Conservation (phyloP, 2,888 invertebrate genomes). For the Eupeodes latifasciatus region DNA sequence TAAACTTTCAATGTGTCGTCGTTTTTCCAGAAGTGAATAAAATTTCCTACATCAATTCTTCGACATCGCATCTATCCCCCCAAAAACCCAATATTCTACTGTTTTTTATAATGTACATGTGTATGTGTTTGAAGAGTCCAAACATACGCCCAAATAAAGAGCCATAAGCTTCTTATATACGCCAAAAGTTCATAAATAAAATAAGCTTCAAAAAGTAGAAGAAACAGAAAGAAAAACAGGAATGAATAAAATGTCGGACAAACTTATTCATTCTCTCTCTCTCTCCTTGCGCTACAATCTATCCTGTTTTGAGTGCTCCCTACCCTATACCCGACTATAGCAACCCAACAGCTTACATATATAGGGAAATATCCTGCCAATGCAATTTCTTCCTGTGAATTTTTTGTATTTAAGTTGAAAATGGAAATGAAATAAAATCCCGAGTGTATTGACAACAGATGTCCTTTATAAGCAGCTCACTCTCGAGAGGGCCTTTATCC, state of each 20-base stretch:
- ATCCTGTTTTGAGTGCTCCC: background rate
- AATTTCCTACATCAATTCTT: constrained; percentile 63
- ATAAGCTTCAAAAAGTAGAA: constrained; percentile 1
- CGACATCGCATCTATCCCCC: constrained; percentile 26
- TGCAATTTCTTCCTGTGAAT: constrained; percentile 53
- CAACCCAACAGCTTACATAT: background rate
- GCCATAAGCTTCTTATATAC: constrained; percentile 64
- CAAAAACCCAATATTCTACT: background rate
- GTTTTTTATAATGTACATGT: background rate
- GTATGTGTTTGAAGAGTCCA: background rate
- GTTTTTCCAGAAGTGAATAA: constrained; percentile 66
- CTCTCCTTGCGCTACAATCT: too few species aligned
- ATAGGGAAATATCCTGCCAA: constrained; percentile 56
- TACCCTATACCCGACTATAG: background rate
- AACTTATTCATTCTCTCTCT: constrained; percentile 36
- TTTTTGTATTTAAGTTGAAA: constrained; percentile 44
- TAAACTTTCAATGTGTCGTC: constrained; percentile 72
- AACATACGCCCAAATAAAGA: constrained; percentile 54
- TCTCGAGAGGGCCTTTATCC: background rate
- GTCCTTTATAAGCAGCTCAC: constrained; percentile 10
- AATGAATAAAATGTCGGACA: constrained; percentile 49
- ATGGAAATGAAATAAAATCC: constrained; percentile 44
- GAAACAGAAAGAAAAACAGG: background rate
- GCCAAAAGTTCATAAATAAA: constrained; percentile 54
- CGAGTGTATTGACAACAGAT: constrained; percentile 51